Evolutionary conservation across 2,113 vertebrate genomes (phyloP).

Genomic region (Varanus salvator): DNA sequence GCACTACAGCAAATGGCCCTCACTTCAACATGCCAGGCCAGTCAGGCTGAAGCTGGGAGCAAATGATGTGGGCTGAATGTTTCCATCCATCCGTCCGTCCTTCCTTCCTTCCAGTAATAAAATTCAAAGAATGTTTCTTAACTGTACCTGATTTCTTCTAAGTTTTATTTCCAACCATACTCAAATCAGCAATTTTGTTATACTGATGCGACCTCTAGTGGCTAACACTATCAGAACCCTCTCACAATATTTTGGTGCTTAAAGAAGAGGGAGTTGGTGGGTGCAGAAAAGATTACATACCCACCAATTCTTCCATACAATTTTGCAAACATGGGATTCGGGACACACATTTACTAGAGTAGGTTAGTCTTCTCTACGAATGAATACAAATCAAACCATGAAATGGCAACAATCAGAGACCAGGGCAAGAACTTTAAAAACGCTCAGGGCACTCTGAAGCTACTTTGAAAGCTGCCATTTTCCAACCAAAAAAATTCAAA

Average conservation of each 20-base stretch:
- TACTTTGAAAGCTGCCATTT: not conserved
- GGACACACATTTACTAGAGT: not conserved
- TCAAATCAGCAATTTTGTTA: not conserved
- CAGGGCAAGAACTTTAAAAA: not conserved
- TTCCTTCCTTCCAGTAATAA: not conserved
- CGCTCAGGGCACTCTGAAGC: not conserved
- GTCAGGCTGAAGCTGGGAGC: too few relatives aligned
- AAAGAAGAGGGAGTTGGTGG: not conserved
- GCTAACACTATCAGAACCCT: not conserved
- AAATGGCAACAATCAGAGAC: not conserved
- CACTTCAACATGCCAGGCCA: not conserved
- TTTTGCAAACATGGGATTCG: not conserved
- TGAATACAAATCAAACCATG: not conserved
- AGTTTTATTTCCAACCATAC: not conserved
- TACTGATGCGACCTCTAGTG: slow-evolving; percentile 16
- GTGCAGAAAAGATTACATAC: not conserved
- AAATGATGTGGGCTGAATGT: not conserved
- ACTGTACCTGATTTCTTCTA: not conserved
- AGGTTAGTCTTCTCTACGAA: not conserved
- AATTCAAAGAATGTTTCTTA: not conserved
- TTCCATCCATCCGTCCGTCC: not conserved
- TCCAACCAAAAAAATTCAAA: not conserved
- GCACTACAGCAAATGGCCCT: not conserved
- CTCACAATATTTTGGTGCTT: not conserved
- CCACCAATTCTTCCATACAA: not conserved